Evolutionary conservation across 2,797 vertebrate species (phyloP), one percentile per base, ranked within the genome.

Genomic region (Aldrovandia affinis): DNA sequence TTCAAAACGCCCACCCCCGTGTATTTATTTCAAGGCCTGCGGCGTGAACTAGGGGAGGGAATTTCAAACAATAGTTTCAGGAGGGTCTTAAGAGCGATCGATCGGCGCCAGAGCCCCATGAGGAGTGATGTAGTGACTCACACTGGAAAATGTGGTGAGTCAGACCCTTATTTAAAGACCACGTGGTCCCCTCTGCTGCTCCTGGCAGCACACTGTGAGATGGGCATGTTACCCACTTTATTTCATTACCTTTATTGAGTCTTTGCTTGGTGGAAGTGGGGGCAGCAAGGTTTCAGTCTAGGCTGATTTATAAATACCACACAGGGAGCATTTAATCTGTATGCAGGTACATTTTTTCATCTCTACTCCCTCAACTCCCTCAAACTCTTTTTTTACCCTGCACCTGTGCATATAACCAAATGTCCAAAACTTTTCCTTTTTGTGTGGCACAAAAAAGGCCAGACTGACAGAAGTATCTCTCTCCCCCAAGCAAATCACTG

Each of bases 1-100:
- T 93, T 89, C 89, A 88, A 84, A 90, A 93, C 91, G 91, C 92
- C 92, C 91, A 89, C 81, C 88, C 91, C 87, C 88, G 86, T 84
- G 90, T 88, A 89, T 91, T 88, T 92, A 92, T 92, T 91, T 88
- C 63, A 33, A 92, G 89, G 90, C 92, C 93, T 85, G 88, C 87
- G 90, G 93, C 91, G 91, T 81, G 88, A 89, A 89, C 89, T 89
- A 89, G 89, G 84, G 86, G 91, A 89, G 89, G 89, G 90, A 89
- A 92, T 93, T 91, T 92, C 75, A 93, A 94, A 92, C 90, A 84
- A 86, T 89, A 89, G 47, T 55, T 80, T 36, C 78, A 54, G 47
- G 78, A 80, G 28, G 78, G 90, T 93, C 93, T 89, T 85, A 65
- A 87, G 93, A 92, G 92, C 90, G 86, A 92, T 95, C 92, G 93